A percentile compares a stretch with the other conserved stretches of the same genome.
Conservation (phyloP, 2,113 vertebrate genomes). For the Theropithecus gelada region DNA sequence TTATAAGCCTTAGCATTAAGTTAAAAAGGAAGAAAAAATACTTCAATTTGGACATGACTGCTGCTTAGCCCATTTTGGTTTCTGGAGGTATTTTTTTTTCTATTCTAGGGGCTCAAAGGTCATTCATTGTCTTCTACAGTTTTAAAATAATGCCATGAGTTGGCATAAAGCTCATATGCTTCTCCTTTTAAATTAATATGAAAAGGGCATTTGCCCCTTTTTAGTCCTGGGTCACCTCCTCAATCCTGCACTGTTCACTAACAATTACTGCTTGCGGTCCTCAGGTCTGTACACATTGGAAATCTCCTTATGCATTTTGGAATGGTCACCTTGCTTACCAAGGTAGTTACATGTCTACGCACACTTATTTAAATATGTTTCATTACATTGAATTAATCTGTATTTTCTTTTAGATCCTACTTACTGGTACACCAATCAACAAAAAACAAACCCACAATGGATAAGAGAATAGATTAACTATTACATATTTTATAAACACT, state of each 20-base stretch:
- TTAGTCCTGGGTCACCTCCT: neutral
- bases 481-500: neutral
- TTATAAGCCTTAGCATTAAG: neutral
- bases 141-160: neutral
- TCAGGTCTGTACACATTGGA: neutral
- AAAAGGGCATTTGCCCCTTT: neutral
- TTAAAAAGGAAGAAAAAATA: neutral
- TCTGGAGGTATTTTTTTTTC: neutral
- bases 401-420: neutral
- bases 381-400: neutral
- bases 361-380: neutral
- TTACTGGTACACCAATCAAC: neutral
- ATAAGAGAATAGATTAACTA: neutral
- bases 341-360: neutral
- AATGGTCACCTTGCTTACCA: neutral
- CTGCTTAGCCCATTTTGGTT: neutral
- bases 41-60: neutral
- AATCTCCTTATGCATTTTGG: neutral
- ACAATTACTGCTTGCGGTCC: neutral
- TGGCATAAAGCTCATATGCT: neutral
- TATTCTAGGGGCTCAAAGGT: neutral
- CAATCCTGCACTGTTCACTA: neutral
- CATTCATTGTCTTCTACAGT: neutral
- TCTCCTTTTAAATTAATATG: neutral
- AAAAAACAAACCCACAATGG: neutral